These are phyloP conservation scores for Sisyra terminalis DNA, from an alignment of 2,888 invertebrate genomes.

Conservation along the genomic window DNA sequence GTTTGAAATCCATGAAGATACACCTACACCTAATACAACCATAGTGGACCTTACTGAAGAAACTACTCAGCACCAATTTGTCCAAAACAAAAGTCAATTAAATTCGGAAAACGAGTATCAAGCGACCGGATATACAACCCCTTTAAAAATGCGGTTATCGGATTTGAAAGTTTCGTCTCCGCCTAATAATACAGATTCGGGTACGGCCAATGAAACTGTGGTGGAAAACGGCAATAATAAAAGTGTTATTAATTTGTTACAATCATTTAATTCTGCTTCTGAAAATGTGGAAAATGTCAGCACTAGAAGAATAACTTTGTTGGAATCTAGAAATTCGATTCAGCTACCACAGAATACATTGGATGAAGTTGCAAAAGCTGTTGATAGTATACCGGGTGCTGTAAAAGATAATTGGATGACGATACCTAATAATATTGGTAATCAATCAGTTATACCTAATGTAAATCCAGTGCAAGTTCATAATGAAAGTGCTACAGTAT, in stretches of 20 bases:
- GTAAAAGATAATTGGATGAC: not conserved
- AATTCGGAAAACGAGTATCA: not conserved
- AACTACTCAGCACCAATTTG: too few relatives aligned
- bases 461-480: constrained; percentile 34
- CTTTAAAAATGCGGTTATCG: constrained; percentile 4
- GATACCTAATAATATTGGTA: constrained; percentile 22
- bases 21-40: too few relatives aligned
- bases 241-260: not conserved
- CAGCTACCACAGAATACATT: constrained; percentile 6
- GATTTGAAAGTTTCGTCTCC: constrained; percentile 7
- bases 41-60: too few relatives aligned
- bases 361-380: constrained; percentile 8
- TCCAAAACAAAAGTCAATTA: too few relatives aligned
- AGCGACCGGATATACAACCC: constrained; percentile 4
- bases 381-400: constrained; percentile 6
- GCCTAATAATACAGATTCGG: not conserved
- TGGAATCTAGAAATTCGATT: not conserved
- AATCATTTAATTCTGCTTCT: constrained; percentile 2
- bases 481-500: constrained; percentile 45
- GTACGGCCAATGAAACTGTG: not conserved
- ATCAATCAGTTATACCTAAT: constrained; percentile 31
- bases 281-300: not conserved
- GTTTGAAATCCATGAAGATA: too few relatives aligned
- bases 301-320: not conserved
- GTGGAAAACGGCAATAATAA: not conserved